phyloP scores from a whole-genome alignment of 2,888 invertebrate genomes.

The Cactoblastis cactorum region DNA sequence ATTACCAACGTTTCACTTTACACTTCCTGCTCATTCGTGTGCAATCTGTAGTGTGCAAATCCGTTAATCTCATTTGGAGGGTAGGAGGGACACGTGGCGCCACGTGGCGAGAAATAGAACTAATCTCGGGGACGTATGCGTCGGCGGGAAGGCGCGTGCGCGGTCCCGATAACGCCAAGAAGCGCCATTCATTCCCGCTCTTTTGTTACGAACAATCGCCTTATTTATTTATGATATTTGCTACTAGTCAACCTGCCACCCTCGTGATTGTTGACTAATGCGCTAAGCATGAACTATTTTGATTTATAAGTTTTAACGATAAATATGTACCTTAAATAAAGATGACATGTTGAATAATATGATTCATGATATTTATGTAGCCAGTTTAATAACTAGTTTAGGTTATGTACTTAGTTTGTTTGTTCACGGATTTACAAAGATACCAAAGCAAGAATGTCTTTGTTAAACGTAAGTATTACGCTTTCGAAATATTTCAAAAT shows the following conservation, averaged over 20 bases:
- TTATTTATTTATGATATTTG: slow-evolving; percentile 79
- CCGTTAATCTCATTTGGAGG: slow-evolving; percentile 78
- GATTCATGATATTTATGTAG: too few species aligned
- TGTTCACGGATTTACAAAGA: too few species aligned
- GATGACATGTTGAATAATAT: too few species aligned
- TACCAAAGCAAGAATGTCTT: too few species aligned
- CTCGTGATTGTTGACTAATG: slow-evolving; percentile 45
- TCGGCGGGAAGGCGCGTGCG: slow-evolving; percentile 71
- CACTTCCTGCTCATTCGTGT: slow-evolving; percentile 78
- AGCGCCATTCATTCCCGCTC: slow-evolving; percentile 75
- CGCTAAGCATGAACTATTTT: slow-evolving; percentile 41
- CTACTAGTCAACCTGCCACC: slow-evolving; percentile 72
- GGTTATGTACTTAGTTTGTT: too few species aligned
- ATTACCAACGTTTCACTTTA: slow-evolving; percentile 77
- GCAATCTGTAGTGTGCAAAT: slow-evolving; percentile 79
- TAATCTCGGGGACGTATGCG: slow-evolving; percentile 74
- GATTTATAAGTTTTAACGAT: too few species aligned
- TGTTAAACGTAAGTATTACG: too few species aligned
- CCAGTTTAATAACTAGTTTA: too few species aligned
- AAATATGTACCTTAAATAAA: too few species aligned
- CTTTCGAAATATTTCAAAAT: too few species aligned
- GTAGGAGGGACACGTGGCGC: slow-evolving; percentile 70
- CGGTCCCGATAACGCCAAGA: slow-evolving; percentile 71
- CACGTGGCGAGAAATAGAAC: slow-evolving; percentile 75
- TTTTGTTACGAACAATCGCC: slow-evolving; percentile 75